Percentiles rank a stretch among this genome's conserved stretches.
phyloP scores from a whole-genome alignment of 2,113 vertebrate genomes.

The Isurus oxyrinchus region DNA sequence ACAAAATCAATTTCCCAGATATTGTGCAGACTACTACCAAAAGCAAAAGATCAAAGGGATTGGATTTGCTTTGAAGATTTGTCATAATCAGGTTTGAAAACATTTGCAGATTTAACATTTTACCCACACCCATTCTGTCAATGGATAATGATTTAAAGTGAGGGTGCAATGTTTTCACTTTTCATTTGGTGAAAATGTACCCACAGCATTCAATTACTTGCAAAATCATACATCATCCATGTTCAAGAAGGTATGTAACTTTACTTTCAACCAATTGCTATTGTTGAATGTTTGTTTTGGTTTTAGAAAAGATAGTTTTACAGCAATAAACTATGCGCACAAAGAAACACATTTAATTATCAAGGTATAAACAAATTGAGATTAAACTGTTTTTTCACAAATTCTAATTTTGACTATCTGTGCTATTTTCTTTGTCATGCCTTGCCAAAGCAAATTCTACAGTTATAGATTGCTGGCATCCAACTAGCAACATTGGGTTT shows the following conservation, averaged over 20 bases:
- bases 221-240: neutral
- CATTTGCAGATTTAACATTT: neutral
- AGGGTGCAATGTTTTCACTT: neutral
- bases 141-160: neutral
- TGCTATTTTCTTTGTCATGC: neutral
- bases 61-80: constrained; percentile 6
- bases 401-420: neutral
- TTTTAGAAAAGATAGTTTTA: neutral
- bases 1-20: neutral
- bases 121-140: neutral
- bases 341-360: neutral
- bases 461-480: too few relatives aligned
- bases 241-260: neutral
- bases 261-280: neutral
- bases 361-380: neutral
- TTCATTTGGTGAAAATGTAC: neutral
- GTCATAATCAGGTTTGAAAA: neutral
- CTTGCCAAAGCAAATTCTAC: neutral
- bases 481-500: neutral
- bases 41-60: neutral
- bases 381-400: neutral
- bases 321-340: neutral
- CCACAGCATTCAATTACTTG: neutral
- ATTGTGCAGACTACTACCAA: neutral
- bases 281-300: neutral